Evolutionary conservation across 2,797 vertebrate species (phyloP).

Genomic region (Sebastiscus tertius): DNA sequence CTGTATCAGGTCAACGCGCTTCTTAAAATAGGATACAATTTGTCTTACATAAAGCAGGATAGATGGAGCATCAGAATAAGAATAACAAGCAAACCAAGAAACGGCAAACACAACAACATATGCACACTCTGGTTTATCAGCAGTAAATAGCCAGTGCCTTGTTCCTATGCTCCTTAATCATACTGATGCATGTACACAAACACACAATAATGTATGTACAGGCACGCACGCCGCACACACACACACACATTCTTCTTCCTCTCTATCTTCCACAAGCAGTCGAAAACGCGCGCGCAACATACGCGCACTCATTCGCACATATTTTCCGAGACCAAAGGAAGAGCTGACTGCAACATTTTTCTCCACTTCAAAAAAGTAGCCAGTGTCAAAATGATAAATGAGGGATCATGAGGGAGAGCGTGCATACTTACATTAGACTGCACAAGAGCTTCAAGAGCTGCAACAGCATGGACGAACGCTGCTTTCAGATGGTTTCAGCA

Average conservation of each 20-base stretch:
- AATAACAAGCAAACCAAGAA: constrained; percentile 62
- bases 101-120: constrained; percentile 55
- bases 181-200: constrained; percentile 66
- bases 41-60: constrained; percentile 69
- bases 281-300: constrained; percentile 11
- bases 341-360: constrained; percentile 86
- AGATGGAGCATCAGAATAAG: constrained; percentile 59
- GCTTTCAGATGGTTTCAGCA: constrained; percentile 21
- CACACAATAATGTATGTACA: constrained; percentile 22
- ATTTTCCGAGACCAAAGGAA: constrained; percentile 78
- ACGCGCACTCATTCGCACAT: constrained; percentile 65
- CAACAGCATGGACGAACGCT: constrained; percentile 12
- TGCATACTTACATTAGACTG: constrained; percentile 78
- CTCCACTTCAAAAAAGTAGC: constrained; percentile 86
- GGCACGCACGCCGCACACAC: not conserved
- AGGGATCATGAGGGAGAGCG: constrained; percentile 79
- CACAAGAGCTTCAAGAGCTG: constrained; percentile 66
- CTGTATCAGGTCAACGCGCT: constrained; percentile 58
- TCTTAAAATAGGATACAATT: constrained; percentile 69
- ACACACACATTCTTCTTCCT: constrained; percentile 18
- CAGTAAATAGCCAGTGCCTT: constrained; percentile 72
- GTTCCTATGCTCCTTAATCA: constrained; percentile 77
- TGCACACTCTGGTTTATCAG: constrained; percentile 68
- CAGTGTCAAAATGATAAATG: constrained; percentile 87
- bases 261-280: constrained; percentile 59